Evolutionary conservation across 1,140 invertebrate genomes (phyloP).

Genomic region (Hirudo medicinalis): DNA sequence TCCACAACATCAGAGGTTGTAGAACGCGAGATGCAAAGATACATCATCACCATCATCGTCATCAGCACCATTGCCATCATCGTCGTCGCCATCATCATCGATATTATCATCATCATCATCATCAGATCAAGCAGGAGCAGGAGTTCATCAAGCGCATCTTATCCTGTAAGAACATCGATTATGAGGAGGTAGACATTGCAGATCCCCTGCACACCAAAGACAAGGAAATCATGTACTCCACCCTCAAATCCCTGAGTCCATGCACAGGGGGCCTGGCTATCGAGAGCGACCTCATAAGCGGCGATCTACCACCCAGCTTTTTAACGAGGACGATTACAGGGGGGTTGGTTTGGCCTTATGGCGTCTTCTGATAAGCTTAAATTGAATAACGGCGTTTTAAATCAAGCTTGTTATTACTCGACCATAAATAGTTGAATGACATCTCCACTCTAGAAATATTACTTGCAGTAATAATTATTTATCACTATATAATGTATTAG

Average conservation of each 20-base stretch:
- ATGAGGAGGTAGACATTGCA: constrained; percentile 20
- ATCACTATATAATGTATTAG: too few species aligned
- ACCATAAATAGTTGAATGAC: too few species aligned
- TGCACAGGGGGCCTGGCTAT: background rate
- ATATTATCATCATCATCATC: constrained; percentile 2
- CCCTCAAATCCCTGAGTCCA: constrained; percentile 5
- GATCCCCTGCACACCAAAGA: constrained; percentile 14
- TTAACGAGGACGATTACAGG: constrained; percentile 20
- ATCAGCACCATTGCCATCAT: background rate
- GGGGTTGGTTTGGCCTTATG: constrained; percentile 4
- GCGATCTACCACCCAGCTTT: constrained; percentile 19
- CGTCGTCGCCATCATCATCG: background rate
- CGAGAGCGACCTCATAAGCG: constrained; percentile 10
- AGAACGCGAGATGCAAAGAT: background rate
- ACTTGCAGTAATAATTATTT: too few species aligned
- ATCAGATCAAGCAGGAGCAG: constrained; percentile 20
- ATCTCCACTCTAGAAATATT: too few species aligned
- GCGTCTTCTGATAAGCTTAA: background rate
- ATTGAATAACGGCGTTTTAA: too few species aligned
- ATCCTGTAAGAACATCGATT: constrained; percentile 15
- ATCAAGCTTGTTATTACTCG: too few species aligned
- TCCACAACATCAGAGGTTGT: background rate
- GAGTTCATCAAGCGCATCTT: constrained; percentile 20
- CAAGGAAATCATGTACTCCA: constrained; percentile 19
- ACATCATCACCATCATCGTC: background rate